Conservation (phyloP, 2,888 invertebrate species). For the Lagria hirta region DNA sequence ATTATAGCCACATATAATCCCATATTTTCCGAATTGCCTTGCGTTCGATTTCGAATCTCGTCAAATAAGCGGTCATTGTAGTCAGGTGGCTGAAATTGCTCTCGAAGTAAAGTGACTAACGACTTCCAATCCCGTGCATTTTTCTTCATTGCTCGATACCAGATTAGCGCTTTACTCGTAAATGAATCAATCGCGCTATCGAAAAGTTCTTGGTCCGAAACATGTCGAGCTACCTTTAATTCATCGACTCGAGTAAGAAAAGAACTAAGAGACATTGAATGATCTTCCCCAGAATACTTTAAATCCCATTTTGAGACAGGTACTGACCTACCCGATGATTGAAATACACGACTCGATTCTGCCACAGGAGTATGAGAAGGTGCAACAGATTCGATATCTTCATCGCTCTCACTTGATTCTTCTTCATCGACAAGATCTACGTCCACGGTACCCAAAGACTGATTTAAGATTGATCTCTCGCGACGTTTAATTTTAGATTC, state of each 20-base stretch:
- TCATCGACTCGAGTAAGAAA: slow-evolving; percentile 34
- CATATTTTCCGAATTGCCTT: slow-evolving; percentile 34
- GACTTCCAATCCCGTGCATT: slow-evolving; percentile 17
- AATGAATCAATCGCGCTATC: slow-evolving; percentile 31
- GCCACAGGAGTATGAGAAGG: too few species aligned
- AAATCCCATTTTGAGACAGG: slow-evolving; percentile 9
- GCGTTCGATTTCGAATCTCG: slow-evolving; percentile 32
- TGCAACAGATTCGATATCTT: too few species aligned
- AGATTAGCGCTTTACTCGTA: slow-evolving; percentile 24
- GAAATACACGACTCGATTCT: too few species aligned
- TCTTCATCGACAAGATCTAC: too few species aligned
- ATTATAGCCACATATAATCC: slow-evolving; percentile 27
- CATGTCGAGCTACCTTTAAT: slow-evolving; percentile 23
- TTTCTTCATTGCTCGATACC: slow-evolving; percentile 19
- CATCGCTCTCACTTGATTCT: too few species aligned
- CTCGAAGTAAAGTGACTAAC: slow-evolving; percentile 14
- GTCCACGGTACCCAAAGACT: too few species aligned
- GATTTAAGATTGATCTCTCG: too few species aligned
- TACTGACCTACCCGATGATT: too few species aligned
- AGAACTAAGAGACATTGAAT: slow-evolving; percentile 10
- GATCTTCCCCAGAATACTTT: slow-evolving; percentile 6
- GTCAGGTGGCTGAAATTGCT: slow-evolving; percentile 28
- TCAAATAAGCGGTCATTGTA: slow-evolving; percentile 34
- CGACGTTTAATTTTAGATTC: too few species aligned
- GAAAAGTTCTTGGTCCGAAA: slow-evolving; percentile 22